Evolutionary conservation across 2,888 invertebrate genomes (phyloP).

Genomic region (Dromius quadrimaculatus): DNA sequence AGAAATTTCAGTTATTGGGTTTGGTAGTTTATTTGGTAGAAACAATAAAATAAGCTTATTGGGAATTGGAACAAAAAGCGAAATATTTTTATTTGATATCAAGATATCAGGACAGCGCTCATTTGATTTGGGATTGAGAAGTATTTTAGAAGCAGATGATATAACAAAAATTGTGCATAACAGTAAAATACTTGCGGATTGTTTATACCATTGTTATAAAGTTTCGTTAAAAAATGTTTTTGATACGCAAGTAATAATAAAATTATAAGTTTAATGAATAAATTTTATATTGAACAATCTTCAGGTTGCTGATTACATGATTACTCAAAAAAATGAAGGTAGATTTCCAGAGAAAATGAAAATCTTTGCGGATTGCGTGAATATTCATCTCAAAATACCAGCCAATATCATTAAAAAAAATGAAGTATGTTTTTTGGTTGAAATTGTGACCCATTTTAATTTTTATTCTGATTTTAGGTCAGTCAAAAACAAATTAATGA

Average conservation of each 20-base stretch:
- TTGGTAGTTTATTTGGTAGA: conserved; percentile 24
- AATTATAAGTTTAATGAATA: neutral
- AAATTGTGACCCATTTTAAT: neutral
- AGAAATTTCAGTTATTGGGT: conserved; percentile 21
- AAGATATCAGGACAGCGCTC: neutral
- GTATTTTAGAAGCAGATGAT: conserved; percentile 16
- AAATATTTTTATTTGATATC: conserved; percentile 28
- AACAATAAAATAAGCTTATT: conserved; percentile 19
- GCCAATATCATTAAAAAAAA: neutral
- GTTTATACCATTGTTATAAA: conserved; percentile 21
- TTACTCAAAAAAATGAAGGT: neutral
- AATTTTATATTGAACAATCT: neutral
- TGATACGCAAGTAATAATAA: conserved; percentile 26
- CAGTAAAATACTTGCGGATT: conserved; percentile 19
- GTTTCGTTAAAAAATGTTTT: conserved; percentile 9
- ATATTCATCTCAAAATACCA: conserved; percentile 12
- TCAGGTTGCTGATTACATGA: conserved; percentile 18
- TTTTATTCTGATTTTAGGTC: conserved; percentile 9
- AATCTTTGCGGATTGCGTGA: conserved; percentile 3
- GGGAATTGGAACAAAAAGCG: neutral
- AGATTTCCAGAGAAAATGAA: conserved; percentile 7
- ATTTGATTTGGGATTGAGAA: conserved; percentile 32
- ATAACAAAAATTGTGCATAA: conserved; percentile 27
- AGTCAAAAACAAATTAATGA: conserved; percentile 9
- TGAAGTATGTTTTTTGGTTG: conserved; percentile 11